phyloP scores from a whole-genome alignment of 2,888 invertebrate genomes.

The Deilephila elpenor region DNA sequence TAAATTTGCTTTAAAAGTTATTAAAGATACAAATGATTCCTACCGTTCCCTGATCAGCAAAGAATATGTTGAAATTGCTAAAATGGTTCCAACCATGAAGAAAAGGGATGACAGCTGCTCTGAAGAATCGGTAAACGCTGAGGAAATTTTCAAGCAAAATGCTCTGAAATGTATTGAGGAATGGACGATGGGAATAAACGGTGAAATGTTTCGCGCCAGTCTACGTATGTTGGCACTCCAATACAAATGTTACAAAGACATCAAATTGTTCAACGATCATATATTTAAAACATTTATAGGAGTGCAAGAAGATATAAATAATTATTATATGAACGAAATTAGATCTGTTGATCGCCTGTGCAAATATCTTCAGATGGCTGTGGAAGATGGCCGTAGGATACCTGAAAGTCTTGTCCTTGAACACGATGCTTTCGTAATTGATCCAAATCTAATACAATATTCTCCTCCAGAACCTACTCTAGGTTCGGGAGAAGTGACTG shows the following conservation, averaged over 20 bases:
- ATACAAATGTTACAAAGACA: conserved; percentile 69
- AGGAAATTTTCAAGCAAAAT: conserved; percentile 70
- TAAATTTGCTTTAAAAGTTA: conserved; percentile 66
- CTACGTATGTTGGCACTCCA: conserved; percentile 71
- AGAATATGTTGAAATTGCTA: conserved; percentile 71
- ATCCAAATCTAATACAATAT: conserved; percentile 74
- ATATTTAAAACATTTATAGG: conserved; percentile 73
- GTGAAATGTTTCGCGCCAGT: conserved; percentile 81
- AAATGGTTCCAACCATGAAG: conserved; percentile 59
- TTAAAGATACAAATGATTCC: conserved; percentile 67
- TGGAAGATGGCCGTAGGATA: conserved; percentile 78
- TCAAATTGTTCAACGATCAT: conserved; percentile 74
- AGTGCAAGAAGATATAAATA: conserved; percentile 75
- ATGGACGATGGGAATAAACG: conserved; percentile 84
- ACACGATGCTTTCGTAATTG: conserved; percentile 78
- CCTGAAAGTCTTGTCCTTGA: conserved; percentile 77
- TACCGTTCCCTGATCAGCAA: conserved; percentile 65
- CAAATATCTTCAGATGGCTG: conserved; percentile 78
- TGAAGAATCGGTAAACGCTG: conserved; percentile 59
- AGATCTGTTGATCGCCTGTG: conserved; percentile 80
- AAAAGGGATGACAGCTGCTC: conserved; percentile 66
- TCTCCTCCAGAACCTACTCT: conserved; percentile 46
- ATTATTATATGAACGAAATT: conserved; percentile 74
- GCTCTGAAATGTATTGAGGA: conserved; percentile 80
- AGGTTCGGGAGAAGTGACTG: conserved; percentile 47